Percentiles rank a stretch among this genome's conserved stretches.
These are phyloP conservation scores for Caenorhabditis plicata DNA, from an alignment of 2,888 invertebrate species.

Conservation along the genomic window DNA sequence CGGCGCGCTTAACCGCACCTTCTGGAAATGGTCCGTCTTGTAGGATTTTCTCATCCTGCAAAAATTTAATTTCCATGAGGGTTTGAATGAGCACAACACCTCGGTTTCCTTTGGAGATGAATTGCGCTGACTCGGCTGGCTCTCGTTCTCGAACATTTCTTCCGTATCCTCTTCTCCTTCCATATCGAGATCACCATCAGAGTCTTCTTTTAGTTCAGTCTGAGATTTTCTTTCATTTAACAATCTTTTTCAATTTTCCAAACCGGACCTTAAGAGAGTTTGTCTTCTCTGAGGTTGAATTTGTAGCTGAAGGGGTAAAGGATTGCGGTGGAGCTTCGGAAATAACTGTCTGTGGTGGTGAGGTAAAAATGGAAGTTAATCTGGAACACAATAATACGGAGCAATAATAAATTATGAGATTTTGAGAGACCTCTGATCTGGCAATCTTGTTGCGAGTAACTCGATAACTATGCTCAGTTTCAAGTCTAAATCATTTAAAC, in stretches of 20 bases:
- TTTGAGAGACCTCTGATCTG: constrained; percentile 37
- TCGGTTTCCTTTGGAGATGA: constrained; percentile 34
- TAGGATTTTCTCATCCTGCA: constrained; percentile 38
- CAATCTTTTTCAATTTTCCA: background rate
- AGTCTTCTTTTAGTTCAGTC: constrained; percentile 47
- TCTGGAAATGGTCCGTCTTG: constrained; percentile 55
- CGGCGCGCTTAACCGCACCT: constrained; percentile 63
- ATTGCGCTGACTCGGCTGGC: constrained; percentile 30
- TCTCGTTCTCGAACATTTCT: constrained; percentile 36
- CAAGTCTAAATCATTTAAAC: constrained; percentile 61
- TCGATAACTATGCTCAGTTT: constrained; percentile 58
- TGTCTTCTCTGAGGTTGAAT: constrained; percentile 37
- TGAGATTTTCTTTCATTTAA: constrained; percentile 10
- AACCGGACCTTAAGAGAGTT: constrained; percentile 34
- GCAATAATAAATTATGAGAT: background rate
- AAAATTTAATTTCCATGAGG: background rate
- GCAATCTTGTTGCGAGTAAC: constrained; percentile 49
- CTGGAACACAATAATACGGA: constrained; percentile 1
- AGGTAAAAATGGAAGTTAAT: constrained; percentile 40
- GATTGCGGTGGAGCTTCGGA: constrained; percentile 40
- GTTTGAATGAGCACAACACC: constrained; percentile 19
- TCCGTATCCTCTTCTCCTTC: constrained; percentile 45
- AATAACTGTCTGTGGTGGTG: constrained; percentile 44
- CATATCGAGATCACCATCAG: constrained; percentile 49
- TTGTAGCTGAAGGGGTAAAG: constrained; percentile 32